Evolutionary conservation across 1,140 invertebrate genomes (phyloP).

Genomic region (Monomorium pharaonis): DNA sequence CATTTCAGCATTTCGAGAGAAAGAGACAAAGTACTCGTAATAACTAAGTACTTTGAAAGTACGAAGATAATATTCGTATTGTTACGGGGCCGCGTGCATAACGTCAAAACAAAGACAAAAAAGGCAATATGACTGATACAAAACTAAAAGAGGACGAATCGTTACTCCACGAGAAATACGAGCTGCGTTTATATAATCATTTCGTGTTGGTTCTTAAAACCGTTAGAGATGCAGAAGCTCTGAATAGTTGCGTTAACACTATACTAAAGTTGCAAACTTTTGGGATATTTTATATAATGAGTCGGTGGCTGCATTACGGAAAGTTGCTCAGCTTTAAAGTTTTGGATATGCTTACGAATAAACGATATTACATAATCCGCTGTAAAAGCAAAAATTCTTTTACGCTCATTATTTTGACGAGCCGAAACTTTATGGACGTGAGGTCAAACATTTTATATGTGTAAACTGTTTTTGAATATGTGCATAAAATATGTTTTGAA

Average conservation of each 20-base stretch:
- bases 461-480: not conserved
- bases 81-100: slow-evolving; percentile 29
- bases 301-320: slow-evolving; percentile 62
- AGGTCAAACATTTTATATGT: not conserved
- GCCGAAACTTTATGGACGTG: not conserved
- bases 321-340: slow-evolving; percentile 69
- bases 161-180: slow-evolving; percentile 19
- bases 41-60: slow-evolving; percentile 53
- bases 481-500: not conserved
- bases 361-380: slow-evolving; percentile 61
- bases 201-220: slow-evolving; percentile 53
- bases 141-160: slow-evolving; percentile 44
- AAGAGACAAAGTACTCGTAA: slow-evolving; percentile 50
- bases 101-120: slow-evolving; percentile 29
- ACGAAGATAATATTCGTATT: slow-evolving; percentile 49
- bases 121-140: slow-evolving; percentile 22
- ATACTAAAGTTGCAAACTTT: slow-evolving; percentile 59
- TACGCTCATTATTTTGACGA: not conserved
- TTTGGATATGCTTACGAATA: slow-evolving; percentile 35
- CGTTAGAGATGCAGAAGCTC: slow-evolving; percentile 59
- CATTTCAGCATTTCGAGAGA: slow-evolving; percentile 43
- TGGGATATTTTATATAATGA: slow-evolving; percentile 69
- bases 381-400: slow-evolving; percentile 52
- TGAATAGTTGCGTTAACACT: slow-evolving; percentile 69
- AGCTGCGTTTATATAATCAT: slow-evolving; percentile 27